phyloP scores from a whole-genome alignment of 92 coral and sea anemone genomes.

The Palythoa grandis region DNA sequence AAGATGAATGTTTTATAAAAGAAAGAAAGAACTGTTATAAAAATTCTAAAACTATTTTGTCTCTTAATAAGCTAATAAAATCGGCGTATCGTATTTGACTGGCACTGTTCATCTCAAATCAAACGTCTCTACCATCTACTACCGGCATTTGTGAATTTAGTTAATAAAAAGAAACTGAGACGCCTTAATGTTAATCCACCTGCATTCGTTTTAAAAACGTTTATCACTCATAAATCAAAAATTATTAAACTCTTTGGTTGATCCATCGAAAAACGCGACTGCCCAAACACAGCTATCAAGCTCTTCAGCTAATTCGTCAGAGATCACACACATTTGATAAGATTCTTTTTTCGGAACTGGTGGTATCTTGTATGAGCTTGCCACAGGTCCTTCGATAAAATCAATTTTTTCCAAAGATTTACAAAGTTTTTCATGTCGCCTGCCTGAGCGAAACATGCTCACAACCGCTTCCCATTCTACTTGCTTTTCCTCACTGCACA shows the following conservation, averaged over 20 bases:
- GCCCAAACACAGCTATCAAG: background rate
- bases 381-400: constrained; percentile 66
- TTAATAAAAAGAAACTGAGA: too few relatives aligned
- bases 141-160: too few relatives aligned
- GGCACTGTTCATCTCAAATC: too few relatives aligned
- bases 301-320: constrained; percentile 58
- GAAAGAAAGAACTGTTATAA: background rate
- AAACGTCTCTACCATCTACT: too few relatives aligned
- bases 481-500: constrained; percentile 31
- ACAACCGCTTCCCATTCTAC: constrained; percentile 59
- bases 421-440: constrained; percentile 48
- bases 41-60: too few relatives aligned
- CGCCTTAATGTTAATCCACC: too few relatives aligned
- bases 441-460: constrained; percentile 57
- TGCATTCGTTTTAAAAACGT: too few relatives aligned
- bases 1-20: too few relatives aligned
- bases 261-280: constrained; percentile 15
- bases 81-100: too few relatives aligned
- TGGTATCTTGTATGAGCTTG: constrained; percentile 8
- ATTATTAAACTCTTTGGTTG: background rate
- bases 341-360: constrained; percentile 45
- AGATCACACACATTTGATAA: constrained; percentile 67
- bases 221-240: too few relatives aligned
- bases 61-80: too few relatives aligned
- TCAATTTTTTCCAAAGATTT: constrained; percentile 48